A percentile compares a stretch with the other conserved stretches of the same genome.
phyloP scores from a whole-genome alignment of 1,140 invertebrate genomes.

The Trichomalopsis sarcophagae region DNA sequence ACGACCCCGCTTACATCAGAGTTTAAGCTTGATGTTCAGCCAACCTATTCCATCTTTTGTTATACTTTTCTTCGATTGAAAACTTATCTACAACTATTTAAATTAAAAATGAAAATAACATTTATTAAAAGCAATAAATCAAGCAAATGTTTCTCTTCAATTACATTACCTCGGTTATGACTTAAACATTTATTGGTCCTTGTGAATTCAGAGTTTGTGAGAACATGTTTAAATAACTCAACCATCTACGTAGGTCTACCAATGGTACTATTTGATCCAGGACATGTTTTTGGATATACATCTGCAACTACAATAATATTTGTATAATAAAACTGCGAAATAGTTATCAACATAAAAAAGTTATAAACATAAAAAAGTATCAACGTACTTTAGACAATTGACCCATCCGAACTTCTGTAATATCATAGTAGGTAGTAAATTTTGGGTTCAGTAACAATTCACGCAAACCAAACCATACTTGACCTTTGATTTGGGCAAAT shows the following conservation, averaged over 20 bases:
- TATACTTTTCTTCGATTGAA: conserved; percentile 71
- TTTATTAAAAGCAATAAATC: neutral
- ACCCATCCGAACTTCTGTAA: conserved; percentile 80
- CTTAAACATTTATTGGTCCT: conserved; percentile 76
- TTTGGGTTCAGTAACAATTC: conserved; percentile 81
- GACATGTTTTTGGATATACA: conserved; percentile 78
- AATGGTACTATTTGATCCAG: conserved; percentile 86
- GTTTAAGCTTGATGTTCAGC: conserved; percentile 75
- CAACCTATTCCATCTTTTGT: conserved; percentile 77
- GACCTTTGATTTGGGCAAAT: conserved; percentile 81
- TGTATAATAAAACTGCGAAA: conserved; percentile 4
- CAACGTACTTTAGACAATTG: conserved; percentile 77
- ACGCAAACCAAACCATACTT: conserved; percentile 83
- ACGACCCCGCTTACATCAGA: too few species aligned
- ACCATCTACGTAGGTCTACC: conserved; percentile 82
- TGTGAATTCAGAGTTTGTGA: conserved; percentile 61
- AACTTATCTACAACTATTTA: conserved; percentile 70
- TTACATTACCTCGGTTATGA: conserved; percentile 73
- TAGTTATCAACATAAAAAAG: too few species aligned
- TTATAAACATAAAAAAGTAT: conserved; percentile 19
- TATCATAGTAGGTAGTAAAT: conserved; percentile 79
- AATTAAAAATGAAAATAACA: conserved; percentile 6
- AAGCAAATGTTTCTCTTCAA: neutral
- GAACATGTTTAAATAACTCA: conserved; percentile 75
- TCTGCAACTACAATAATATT: conserved; percentile 74